Conservation (phyloP, 2,797 vertebrate genomes). For the Lagorchestes hirsutus region DNA sequence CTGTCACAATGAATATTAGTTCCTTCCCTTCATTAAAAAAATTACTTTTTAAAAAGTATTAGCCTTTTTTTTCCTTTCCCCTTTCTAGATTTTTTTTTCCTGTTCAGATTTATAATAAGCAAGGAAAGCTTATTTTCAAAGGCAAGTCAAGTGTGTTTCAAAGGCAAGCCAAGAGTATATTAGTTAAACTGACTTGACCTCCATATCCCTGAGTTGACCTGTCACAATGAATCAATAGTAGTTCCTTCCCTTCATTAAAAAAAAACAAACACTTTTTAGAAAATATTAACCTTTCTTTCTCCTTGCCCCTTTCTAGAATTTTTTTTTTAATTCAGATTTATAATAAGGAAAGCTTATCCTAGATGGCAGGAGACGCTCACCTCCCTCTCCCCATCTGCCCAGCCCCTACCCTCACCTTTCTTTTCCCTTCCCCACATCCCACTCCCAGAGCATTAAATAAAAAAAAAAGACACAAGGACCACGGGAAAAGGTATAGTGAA, state of each 20-base stretch:
- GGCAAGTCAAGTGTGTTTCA: too few relatives aligned
- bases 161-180: too few relatives aligned
- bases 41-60: background rate
- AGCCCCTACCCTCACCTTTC: background rate
- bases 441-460: background rate
- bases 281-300: too few relatives aligned
- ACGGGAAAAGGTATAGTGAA: constrained; percentile 34
- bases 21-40: background rate
- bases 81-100: background rate
- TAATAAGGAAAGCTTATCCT: background rate
- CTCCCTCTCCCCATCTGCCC: background rate
- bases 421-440: background rate
- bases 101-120: background rate
- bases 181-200: too few relatives aligned
- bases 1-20: background rate
- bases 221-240: too few relatives aligned
- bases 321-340: too few relatives aligned
- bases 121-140: background rate
- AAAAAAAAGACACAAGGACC: constrained; percentile 14
- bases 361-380: background rate
- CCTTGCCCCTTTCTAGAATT: too few relatives aligned
- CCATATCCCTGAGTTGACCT: too few relatives aligned
- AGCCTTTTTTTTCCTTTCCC: background rate
- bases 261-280: too few relatives aligned
- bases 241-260: too few relatives aligned